Evolutionary conservation across 2,797 vertebrate genomes (phyloP).

Genomic region (Ptychobarbus kaznakovi): DNA sequence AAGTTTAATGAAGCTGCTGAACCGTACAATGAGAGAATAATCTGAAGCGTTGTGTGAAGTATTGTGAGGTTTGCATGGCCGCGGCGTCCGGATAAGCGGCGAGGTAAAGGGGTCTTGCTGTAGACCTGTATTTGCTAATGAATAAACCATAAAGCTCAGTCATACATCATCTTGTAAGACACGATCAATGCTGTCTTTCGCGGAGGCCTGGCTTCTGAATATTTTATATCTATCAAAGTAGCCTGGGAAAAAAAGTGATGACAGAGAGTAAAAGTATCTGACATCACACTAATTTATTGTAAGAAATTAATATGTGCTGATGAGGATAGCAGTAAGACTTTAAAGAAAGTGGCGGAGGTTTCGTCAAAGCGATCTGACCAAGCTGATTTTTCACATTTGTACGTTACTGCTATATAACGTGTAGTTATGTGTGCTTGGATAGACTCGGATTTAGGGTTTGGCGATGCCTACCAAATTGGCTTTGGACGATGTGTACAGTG

Average conservation of each 20-base stretch:
- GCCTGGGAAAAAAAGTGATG: slow-evolving; percentile 54
- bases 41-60: slow-evolving; percentile 52
- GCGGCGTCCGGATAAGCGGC: not conserved
- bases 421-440: not conserved
- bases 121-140: slow-evolving; percentile 61
- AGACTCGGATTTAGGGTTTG: not conserved
- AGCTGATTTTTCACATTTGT: not conserved
- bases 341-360: not conserved
- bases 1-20: slow-evolving; percentile 73
- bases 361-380: not conserved
- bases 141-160: slow-evolving; percentile 63
- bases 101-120: slow-evolving; percentile 25
- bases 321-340: slow-evolving; percentile 6
- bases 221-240: slow-evolving; percentile 62
- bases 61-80: not conserved
- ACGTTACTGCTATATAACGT: not conserved
- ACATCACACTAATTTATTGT: slow-evolving; percentile 50
- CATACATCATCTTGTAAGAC: slow-evolving; percentile 58
- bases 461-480: not conserved
- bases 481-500: too few relatives aligned
- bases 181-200: slow-evolving; percentile 62
- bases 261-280: slow-evolving; percentile 56
- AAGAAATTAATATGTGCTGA: slow-evolving; percentile 28
- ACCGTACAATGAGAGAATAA: slow-evolving; percentile 65
- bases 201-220: slow-evolving; percentile 59